Evolutionary conservation across 2,888 invertebrate genomes (phyloP).

Genomic region (Brachypterus glaber): DNA sequence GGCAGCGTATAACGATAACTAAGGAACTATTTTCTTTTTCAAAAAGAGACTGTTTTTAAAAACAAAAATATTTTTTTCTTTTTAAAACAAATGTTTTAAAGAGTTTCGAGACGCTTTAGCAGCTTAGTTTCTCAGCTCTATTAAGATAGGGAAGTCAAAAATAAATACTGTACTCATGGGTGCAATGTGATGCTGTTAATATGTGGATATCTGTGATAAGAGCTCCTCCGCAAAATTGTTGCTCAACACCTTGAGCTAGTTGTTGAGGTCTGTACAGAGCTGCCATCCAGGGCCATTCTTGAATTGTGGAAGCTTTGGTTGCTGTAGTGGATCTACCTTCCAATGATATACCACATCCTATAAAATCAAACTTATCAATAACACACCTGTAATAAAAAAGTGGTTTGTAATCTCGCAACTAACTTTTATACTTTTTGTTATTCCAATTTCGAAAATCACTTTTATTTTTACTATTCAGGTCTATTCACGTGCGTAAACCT

Average conservation of each 20-base stretch:
- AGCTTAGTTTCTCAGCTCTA: conserved; percentile 7
- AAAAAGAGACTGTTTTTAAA: too few relatives aligned
- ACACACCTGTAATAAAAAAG: too few relatives aligned
- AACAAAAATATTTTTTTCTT: neutral
- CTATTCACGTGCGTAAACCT: too few relatives aligned
- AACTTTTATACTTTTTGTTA: too few relatives aligned
- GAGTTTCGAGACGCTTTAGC: neutral
- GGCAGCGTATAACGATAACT: too few relatives aligned
- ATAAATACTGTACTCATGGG: conserved; percentile 43
- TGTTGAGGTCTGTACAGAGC: conserved; percentile 54
- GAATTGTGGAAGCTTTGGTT: conserved; percentile 28
- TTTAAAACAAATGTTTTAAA: too few relatives aligned
- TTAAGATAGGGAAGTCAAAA: conserved; percentile 2
- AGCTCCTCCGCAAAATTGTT: conserved; percentile 71
- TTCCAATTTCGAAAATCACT: too few relatives aligned
- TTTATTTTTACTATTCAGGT: too few relatives aligned
- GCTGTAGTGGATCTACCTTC: conserved; percentile 19
- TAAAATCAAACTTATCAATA: too few relatives aligned
- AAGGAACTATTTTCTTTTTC: too few relatives aligned
- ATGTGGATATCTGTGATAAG: conserved; percentile 71
- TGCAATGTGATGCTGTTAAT: conserved; percentile 69
- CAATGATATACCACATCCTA: conserved; percentile 35
- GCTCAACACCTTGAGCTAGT: conserved; percentile 33
- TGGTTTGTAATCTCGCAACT: too few relatives aligned
- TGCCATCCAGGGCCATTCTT: conserved; percentile 81